Evolutionary conservation across 23 tunicate genomes (phyloP).

Genomic region (Trididemnum miniatum): DNA sequence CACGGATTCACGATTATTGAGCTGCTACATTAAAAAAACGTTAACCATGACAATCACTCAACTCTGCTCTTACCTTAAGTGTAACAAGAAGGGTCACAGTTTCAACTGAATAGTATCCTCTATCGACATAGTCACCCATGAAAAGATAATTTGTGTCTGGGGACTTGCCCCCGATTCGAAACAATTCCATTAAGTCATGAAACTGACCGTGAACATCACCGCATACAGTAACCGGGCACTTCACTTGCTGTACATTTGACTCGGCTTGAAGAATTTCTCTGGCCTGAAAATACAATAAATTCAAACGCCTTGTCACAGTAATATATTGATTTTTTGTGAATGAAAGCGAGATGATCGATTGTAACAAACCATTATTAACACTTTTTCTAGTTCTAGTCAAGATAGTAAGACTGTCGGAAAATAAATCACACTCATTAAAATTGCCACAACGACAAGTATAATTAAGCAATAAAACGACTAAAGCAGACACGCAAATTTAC

Average conservation of each 20-base stretch:
- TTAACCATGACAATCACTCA: too few relatives aligned
- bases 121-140: slow-evolving; percentile 98
- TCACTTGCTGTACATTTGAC: slow-evolving; percentile 95
- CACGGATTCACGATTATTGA: too few relatives aligned
- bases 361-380: too few relatives aligned
- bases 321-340: too few relatives aligned
- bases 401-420: too few relatives aligned
- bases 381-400: too few relatives aligned
- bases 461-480: too few relatives aligned
- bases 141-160: slow-evolving; percentile 97
- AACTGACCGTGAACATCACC: slow-evolving; percentile 99
- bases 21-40: too few relatives aligned
- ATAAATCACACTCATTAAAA: too few relatives aligned
- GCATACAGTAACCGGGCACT: slow-evolving; percentile 98
- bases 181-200: slow-evolving; percentile 98
- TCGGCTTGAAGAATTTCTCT: slow-evolving; percentile 90
- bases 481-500: too few relatives aligned
- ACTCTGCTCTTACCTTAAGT: slow-evolving; percentile 45
- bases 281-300: slow-evolving; percentile 26
- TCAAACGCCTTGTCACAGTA: neutral
- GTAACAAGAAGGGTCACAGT: slow-evolving; percentile 92
- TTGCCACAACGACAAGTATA: too few relatives aligned
- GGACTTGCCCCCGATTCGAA: slow-evolving; percentile 94
- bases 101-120: slow-evolving; percentile 98
- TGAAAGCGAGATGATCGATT: too few relatives aligned